Conservation (phyloP, 2,888 invertebrate genomes). For the Copidosoma aretas region DNA sequence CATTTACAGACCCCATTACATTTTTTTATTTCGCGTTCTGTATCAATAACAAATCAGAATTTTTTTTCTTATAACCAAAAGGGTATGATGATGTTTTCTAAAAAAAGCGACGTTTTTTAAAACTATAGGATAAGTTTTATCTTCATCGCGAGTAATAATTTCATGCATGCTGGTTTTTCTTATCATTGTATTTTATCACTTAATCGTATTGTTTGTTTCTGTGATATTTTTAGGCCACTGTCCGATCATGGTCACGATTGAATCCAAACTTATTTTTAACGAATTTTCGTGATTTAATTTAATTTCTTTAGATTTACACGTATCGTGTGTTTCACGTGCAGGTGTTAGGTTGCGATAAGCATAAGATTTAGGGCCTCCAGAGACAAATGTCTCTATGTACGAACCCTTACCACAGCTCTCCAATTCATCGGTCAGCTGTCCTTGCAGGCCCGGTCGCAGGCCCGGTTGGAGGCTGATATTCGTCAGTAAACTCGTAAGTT, state of each 20-base stretch:
- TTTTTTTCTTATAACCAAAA: neutral
- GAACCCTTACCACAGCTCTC: neutral
- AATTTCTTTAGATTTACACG: conserved; percentile 1
- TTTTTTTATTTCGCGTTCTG: no score
- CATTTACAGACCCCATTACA: no score
- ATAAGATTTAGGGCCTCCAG: neutral
- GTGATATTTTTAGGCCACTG: no score
- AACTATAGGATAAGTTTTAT: neutral
- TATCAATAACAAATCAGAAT: no score
- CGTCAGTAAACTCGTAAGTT: no score
- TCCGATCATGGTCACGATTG: neutral
- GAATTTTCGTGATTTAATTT: neutral
- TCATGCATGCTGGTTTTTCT: neutral
- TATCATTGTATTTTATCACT: neutral
- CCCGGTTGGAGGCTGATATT: no score
- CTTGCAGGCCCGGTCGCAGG: neutral
- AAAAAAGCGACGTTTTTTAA: neutral
- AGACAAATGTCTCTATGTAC: neutral
- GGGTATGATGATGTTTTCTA: neutral
- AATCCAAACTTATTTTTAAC: neutral
- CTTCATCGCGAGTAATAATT: neutral
- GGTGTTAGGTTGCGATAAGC: neutral
- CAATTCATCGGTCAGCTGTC: neutral
- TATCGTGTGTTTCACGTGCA: no score
- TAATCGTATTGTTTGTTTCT: neutral